Conservation (phyloP, 1,140 invertebrate species). For the Rhizoglyphus robini region DNA sequence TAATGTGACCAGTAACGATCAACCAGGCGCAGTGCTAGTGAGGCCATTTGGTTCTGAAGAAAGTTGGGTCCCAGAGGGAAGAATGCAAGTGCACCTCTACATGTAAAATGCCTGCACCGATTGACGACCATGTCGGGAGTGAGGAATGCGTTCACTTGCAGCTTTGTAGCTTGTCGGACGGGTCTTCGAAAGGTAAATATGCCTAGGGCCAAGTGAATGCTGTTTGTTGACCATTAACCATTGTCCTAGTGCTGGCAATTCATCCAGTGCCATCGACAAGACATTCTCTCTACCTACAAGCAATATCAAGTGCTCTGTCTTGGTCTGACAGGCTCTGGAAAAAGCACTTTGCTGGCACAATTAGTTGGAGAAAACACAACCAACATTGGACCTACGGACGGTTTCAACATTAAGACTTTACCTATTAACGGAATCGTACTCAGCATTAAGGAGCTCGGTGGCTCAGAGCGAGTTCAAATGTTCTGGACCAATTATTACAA, state of each 20-base stretch:
- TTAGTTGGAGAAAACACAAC: slow-evolving; percentile 33
- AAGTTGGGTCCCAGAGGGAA: no score
- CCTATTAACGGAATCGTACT: slow-evolving; percentile 31
- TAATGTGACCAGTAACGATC: no score
- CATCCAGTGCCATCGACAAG: slow-evolving; percentile 25
- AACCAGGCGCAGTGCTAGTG: no score
- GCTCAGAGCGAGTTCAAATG: slow-evolving; percentile 23
- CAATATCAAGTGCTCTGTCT: slow-evolving; percentile 32
- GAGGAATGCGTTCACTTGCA: slow-evolving; percentile 20
- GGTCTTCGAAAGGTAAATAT: slow-evolving; percentile 20
- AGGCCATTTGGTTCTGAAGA: not conserved
- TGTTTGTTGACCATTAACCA: not conserved
- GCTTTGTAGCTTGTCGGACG: slow-evolving; percentile 20
- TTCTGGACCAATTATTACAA: slow-evolving; percentile 28
- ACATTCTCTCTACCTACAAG: slow-evolving; percentile 23
- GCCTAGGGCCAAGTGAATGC: not conserved
- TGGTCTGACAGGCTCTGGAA: slow-evolving; percentile 33
- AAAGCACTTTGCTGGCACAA: slow-evolving; percentile 32
- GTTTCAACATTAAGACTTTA: slow-evolving; percentile 30
- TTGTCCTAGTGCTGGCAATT: slow-evolving; percentile 28
- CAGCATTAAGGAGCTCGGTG: slow-evolving; percentile 35
- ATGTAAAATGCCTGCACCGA: no score
- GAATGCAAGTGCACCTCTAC: no score
- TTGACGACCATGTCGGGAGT: slow-evolving; percentile 22
- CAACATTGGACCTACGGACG: slow-evolving; percentile 34